Conservation (phyloP, 2,797 vertebrate species). For the Crenichthys baileyi region DNA sequence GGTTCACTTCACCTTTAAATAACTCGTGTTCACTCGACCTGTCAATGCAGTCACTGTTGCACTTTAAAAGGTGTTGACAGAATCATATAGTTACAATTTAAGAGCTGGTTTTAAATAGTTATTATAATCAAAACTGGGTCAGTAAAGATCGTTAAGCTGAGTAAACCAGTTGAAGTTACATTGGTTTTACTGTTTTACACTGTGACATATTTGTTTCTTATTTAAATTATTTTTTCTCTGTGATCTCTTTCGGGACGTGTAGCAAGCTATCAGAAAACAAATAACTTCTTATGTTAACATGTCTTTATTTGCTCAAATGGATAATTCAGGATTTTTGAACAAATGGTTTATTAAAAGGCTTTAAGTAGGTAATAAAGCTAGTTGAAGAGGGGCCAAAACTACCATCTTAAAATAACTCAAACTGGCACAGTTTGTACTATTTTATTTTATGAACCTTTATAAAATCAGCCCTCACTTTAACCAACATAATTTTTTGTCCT, state of each 20-base stretch:
- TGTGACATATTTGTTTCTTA: too few relatives aligned
- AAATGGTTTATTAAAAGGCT: not conserved
- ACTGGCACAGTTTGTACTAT: not conserved
- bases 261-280: not conserved
- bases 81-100: constrained; percentile 32
- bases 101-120: constrained; percentile 11
- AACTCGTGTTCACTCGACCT: constrained; percentile 59
- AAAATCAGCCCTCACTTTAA: not conserved
- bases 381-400: not conserved
- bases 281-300: not conserved
- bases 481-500: not conserved
- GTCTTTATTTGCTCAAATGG: not conserved
- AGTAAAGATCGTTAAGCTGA: not conserved
- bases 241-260: not conserved
- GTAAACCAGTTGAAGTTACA: not conserved
- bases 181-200: not conserved
- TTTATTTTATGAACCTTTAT: not conserved
- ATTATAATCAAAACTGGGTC: constrained; percentile 3
- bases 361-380: not conserved
- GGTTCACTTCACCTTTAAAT: constrained; percentile 55
- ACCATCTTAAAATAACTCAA: not conserved
- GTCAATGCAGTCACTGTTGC: constrained; percentile 34
- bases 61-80: constrained; percentile 31
- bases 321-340: not conserved
- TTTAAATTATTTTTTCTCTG: not conserved